Percentiles rank a stretch among this genome's conserved stretches.
Conservation (phyloP, 2,888 invertebrate genomes). For the Taenaris catops region DNA sequence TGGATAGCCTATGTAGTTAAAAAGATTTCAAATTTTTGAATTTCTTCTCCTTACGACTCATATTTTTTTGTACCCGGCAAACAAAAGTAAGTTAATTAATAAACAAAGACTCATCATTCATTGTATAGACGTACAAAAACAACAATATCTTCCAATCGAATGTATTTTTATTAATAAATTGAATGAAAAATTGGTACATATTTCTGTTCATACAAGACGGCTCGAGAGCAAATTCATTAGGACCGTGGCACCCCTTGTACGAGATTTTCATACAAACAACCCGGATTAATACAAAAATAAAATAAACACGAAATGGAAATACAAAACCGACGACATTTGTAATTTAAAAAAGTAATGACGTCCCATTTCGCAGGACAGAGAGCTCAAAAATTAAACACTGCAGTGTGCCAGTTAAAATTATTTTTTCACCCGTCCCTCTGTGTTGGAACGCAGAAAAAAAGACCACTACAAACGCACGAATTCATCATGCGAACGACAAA, state of each 20-base stretch:
- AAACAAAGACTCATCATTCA: no score
- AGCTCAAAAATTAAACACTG: constrained; percentile 77
- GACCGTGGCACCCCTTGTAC: constrained; percentile 4
- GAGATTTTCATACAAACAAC: constrained; percentile 18
- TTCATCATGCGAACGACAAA: constrained; percentile 69
- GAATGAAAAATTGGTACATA: constrained; percentile 2
- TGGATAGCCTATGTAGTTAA: no score
- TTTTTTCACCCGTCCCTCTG: constrained; percentile 66
- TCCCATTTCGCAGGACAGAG: constrained; percentile 73
- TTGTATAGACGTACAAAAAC: no score
- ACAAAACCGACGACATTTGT: constrained; percentile 61
- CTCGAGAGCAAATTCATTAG: constrained; percentile 13
- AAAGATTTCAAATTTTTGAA: no score
- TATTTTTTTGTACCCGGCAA: no score
- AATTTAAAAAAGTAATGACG: constrained; percentile 78
- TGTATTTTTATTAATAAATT: constrained; percentile 4
- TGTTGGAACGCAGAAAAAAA: constrained; percentile 63
- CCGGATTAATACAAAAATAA: constrained; percentile 21
- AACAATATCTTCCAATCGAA: constrained; percentile 8
- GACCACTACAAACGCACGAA: constrained; percentile 68
- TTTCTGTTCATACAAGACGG: constrained; percentile 8
- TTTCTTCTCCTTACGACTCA: no score
- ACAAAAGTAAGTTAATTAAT: no score
- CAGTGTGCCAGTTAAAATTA: constrained; percentile 77
- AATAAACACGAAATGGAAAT: constrained; percentile 45